phyloP scores from a whole-genome alignment of 2,888 invertebrate species.

The Sesia apiformis region DNA sequence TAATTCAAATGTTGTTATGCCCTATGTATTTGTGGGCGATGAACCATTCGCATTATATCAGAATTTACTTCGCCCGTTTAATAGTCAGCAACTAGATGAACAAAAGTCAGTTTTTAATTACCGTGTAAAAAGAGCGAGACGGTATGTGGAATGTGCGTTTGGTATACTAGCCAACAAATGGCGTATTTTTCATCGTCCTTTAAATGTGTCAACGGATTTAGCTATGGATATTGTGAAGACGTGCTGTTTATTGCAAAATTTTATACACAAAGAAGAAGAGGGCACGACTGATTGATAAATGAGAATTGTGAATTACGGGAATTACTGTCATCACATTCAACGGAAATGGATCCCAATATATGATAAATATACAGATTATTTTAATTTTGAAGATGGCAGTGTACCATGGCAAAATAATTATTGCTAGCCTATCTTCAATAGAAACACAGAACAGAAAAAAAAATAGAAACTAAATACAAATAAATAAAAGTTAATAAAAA shows the following conservation, averaged over 20 bases:
- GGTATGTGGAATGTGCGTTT: conserved; percentile 9
- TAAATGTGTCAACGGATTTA: conserved; percentile 1
- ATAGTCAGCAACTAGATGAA: conserved; percentile 5
- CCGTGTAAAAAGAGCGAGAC: conserved; percentile 8
- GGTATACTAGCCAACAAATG: conserved; percentile 9
- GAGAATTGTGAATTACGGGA: neutral
- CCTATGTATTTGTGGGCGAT: neutral
- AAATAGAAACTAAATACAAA: too few relatives aligned
- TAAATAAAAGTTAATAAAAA: neutral
- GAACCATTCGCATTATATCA: neutral
- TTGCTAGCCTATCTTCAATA: conserved; percentile 9
- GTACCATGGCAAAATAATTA: conserved; percentile 6
- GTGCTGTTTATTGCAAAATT: conserved; percentile 7
- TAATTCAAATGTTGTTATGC: neutral
- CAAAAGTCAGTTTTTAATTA: conserved; percentile 7
- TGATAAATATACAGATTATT: conserved; percentile 2
- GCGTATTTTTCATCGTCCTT: conserved; percentile 10
- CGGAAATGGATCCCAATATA: conserved; percentile 4
- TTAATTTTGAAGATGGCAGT: conserved; percentile 4
- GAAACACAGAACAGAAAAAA: too few relatives aligned
- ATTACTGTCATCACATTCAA: neutral
- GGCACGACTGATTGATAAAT: neutral
- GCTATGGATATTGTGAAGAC: conserved; percentile 3
- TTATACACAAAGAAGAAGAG: conserved; percentile 1
- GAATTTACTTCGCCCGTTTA: conserved; percentile 7